Conservation (phyloP, 2,888 invertebrate species). For the Petrolisthes cinctipes region DNA sequence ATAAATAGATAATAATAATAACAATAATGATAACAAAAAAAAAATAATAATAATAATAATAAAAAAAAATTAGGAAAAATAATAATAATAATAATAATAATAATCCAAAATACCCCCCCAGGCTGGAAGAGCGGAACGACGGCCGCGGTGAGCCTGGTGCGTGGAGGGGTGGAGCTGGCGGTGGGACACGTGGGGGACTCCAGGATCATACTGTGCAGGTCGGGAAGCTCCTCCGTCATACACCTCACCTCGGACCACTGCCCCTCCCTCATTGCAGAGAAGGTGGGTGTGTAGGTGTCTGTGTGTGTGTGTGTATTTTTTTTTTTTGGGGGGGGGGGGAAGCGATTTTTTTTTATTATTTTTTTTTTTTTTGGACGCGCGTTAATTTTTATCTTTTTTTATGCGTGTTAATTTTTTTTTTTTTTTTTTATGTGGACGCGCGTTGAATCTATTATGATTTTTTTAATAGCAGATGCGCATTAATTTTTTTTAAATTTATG, state of each 20-base stretch:
- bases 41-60: too few relatives aligned
- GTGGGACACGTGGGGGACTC: constrained; percentile 73
- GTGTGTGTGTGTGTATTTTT: too few relatives aligned
- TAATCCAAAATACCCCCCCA: too few relatives aligned
- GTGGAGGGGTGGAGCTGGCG: constrained; percentile 71
- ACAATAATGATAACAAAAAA: too few relatives aligned
- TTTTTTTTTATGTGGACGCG: neutral
- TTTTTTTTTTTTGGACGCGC: too few relatives aligned
- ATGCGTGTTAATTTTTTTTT: neutral
- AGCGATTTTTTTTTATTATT: too few relatives aligned
- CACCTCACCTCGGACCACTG: constrained; percentile 72
- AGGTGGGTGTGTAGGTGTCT: too few relatives aligned
- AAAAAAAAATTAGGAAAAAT: too few relatives aligned
- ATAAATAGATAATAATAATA: too few relatives aligned
- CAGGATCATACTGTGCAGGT: constrained; percentile 72
- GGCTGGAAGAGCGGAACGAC: constrained; percentile 71
- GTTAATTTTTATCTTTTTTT: neutral
- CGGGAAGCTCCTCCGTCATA: constrained; percentile 70
- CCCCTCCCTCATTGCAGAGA: constrained; percentile 71
- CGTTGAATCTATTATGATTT: neutral
- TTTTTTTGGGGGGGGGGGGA: too few relatives aligned
- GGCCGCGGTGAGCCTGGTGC: constrained; percentile 73
- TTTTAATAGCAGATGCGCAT: neutral
- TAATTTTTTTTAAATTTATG: neutral
- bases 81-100: too few relatives aligned